phyloP scores from a whole-genome alignment of 2,113 vertebrate species.

The Lasiurus borealis region DNA sequence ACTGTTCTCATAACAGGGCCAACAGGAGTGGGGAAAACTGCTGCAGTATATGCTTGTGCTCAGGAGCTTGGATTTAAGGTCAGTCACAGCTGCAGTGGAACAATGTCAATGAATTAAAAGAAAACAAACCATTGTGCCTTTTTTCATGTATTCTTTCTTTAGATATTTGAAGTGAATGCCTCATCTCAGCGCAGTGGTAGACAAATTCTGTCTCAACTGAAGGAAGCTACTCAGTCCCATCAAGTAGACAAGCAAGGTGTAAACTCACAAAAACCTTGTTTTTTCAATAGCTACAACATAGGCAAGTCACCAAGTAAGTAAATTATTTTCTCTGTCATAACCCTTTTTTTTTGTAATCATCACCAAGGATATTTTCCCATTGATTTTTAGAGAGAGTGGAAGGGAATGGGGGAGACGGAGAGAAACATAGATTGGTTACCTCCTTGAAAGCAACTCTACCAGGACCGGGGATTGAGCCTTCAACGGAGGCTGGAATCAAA shows the following conservation, averaged over 20 bases:
- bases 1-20: slow-evolving; percentile 94
- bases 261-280: slow-evolving; percentile 93
- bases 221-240: slow-evolving; percentile 97
- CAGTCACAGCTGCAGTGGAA: neutral
- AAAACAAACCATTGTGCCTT: neutral
- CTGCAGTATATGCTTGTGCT: slow-evolving; percentile 95
- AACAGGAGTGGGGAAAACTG: slow-evolving; percentile 94
- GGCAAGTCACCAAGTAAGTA: slow-evolving; percentile 90
- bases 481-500: too few species aligned
- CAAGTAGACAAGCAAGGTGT: slow-evolving; percentile 92
- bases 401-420: neutral
- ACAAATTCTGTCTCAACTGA: slow-evolving; percentile 93
- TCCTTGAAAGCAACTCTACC: too few species aligned
- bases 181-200: slow-evolving; percentile 94
- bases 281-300: slow-evolving; percentile 89
- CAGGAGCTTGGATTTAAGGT: slow-evolving; percentile 98
- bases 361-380: neutral
- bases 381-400: neutral
- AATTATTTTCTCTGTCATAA: neutral
- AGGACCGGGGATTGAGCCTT: too few species aligned
- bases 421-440: too few species aligned
- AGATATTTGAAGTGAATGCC: slow-evolving; percentile 98
- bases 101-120: neutral
- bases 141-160: slow-evolving; percentile 55
- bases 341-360: neutral